phyloP scores from a whole-genome alignment of 2,797 vertebrate genomes.

The Australoheros facetus region DNA sequence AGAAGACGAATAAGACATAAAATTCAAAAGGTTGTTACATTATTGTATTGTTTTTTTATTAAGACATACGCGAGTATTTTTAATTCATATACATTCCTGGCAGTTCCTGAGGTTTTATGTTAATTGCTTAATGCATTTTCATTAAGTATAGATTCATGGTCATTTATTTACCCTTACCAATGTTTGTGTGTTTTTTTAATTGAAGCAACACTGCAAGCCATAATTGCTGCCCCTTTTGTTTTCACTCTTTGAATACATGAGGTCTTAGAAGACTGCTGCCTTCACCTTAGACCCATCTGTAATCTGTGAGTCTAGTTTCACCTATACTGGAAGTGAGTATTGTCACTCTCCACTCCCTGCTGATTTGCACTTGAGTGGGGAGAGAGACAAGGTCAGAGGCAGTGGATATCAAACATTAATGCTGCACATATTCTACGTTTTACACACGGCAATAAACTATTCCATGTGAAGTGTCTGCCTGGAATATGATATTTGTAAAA shows the following conservation, averaged over 20 bases:
- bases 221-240: neutral
- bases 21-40: too few relatives aligned
- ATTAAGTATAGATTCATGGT: neutral
- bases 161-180: neutral
- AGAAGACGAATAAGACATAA: neutral
- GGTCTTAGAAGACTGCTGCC: neutral
- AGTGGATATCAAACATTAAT: slow-evolving; percentile 6
- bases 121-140: neutral
- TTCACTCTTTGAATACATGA: neutral
- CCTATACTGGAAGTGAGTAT: neutral
- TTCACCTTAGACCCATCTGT: neutral
- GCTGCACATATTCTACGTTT: neutral
- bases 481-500: neutral
- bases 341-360: neutral
- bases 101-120: neutral
- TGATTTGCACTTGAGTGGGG: neutral
- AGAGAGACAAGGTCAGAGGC: slow-evolving; percentile 4
- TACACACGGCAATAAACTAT: neutral
- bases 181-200: neutral
- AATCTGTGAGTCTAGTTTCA: neutral
- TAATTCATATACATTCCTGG: neutral
- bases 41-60: neutral
- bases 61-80: neutral
- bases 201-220: too few relatives aligned
- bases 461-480: neutral